Evolutionary conservation across 2,113 vertebrate species (phyloP), one percentile per base, ranked within the genome.

Genomic region (Plecturocebus donacophilus): DNA sequence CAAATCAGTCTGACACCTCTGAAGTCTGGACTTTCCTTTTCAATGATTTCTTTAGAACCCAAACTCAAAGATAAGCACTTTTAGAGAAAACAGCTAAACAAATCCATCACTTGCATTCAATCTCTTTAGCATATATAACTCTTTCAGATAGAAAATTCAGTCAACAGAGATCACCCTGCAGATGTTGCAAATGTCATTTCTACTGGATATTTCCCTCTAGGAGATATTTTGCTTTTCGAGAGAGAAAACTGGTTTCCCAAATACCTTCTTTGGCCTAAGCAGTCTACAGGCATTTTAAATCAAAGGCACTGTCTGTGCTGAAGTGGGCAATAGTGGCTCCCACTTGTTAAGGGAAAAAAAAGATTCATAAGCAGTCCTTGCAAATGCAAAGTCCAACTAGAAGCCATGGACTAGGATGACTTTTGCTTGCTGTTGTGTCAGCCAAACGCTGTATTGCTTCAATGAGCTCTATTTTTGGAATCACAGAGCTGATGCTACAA

Each of bases 401-500:
- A 52, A 80, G 30, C 80, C 87, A 76, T 80, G 30, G 49, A 42
- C 73, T 86, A 20, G n/a, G 91, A 56, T 96, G 91, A 91, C 76
- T 95, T 75, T 45, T 2, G 1, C 19, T 96, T 61, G 94, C 47
- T 98, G 87, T 88, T 95, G 49, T 95, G 47, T 94, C 94, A 97
- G 91, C 79, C 77, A 92, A 91, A 87, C 66, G 45, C 94, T 49
- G 20, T 73, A 27, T 96, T 96, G 73, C 47, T 87, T 93, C 88
- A 94, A 30, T 92, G 91, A 98, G 23, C 42, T 38, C 61, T 98
- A 82, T 96, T 95, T 98, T 98, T 97, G 94, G 87, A 96, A 82
- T 94, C 40, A 16, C 47, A 82, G 30, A 54, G 30, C 23, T 20
- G 11, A 92, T 94, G 95, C 90, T 98, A 86, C 58, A 92, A 96